Conservation (phyloP, 2,888 invertebrate species). For the Trachelus iudaicus region DNA sequence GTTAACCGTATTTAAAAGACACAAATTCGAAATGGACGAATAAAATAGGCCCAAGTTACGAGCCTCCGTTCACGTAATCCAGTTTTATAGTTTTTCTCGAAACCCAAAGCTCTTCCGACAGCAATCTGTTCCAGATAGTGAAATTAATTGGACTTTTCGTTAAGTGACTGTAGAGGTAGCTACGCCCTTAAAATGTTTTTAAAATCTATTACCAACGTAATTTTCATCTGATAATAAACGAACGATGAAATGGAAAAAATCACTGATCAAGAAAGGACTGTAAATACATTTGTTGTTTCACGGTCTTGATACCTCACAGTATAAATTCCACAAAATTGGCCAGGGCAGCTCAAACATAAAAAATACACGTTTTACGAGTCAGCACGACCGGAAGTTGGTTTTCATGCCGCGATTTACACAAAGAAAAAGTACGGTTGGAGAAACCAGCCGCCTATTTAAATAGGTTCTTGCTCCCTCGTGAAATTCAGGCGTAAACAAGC, state of each 20-base stretch:
- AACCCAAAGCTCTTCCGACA: neutral
- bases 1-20: neutral
- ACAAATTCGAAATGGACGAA: slow-evolving; percentile 16
- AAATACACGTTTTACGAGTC: too few relatives aligned
- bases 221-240: slow-evolving; percentile 12
- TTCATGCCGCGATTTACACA: too few relatives aligned
- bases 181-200: too few relatives aligned
- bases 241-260: slow-evolving; percentile 6
- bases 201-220: slow-evolving; percentile 10
- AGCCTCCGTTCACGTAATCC: slow-evolving; percentile 11
- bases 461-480: too few relatives aligned
- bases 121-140: neutral
- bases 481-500: too few relatives aligned
- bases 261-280: neutral
- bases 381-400: too few relatives aligned
- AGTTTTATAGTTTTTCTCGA: slow-evolving; percentile 14
- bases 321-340: too few relatives aligned
- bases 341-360: too few relatives aligned
- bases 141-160: neutral
- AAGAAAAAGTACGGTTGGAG: too few relatives aligned
- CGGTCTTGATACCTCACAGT: too few relatives aligned
- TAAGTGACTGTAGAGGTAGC: neutral
- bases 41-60: slow-evolving; percentile 17
- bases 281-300: too few relatives aligned
- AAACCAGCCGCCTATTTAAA: too few relatives aligned